Evolutionary conservation across 2,888 invertebrate genomes (phyloP).

Genomic region (Apotomis betuletana): DNA sequence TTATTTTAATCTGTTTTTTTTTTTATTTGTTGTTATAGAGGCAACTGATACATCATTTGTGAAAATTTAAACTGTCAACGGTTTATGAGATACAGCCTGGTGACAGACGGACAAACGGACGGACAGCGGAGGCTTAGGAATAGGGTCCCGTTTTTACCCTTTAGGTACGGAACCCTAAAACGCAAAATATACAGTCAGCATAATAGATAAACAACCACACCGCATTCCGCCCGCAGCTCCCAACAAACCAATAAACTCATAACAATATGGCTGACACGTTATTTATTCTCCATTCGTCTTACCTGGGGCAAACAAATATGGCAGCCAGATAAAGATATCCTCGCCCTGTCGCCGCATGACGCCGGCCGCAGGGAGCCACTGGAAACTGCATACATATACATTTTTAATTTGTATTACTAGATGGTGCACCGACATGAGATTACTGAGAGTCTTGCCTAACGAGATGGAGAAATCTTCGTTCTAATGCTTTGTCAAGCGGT

Average conservation of each 20-base stretch:
- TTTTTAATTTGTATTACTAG: slow-evolving; percentile 42
- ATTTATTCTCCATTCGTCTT: slow-evolving; percentile 43
- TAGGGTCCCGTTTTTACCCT: too few relatives aligned
- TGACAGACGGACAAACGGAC: too few relatives aligned
- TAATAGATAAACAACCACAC: background rate
- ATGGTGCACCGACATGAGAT: background rate
- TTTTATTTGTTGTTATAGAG: too few relatives aligned
- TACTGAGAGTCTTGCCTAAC: too few relatives aligned
- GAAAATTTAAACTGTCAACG: too few relatives aligned
- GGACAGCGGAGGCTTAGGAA: too few relatives aligned
- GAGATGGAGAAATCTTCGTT: too few relatives aligned
- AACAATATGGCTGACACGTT: slow-evolving; percentile 33
- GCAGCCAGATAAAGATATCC: slow-evolving; percentile 34
- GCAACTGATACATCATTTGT: too few relatives aligned
- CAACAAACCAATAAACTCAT: slow-evolving; percentile 6
- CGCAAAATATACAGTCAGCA: too few relatives aligned
- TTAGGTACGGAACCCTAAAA: too few relatives aligned
- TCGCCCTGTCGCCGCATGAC: slow-evolving; percentile 37
- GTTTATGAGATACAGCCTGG: too few relatives aligned
- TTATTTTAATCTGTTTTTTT: too few relatives aligned
- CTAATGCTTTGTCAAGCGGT: slow-evolving; percentile 6
- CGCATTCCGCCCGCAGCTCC: slow-evolving; percentile 23
- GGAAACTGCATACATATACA: slow-evolving; percentile 2
- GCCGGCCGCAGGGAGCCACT: slow-evolving; percentile 19
- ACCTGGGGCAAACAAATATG: slow-evolving; percentile 20